Evolutionary conservation across 2,888 invertebrate genomes (phyloP).

Genomic region (Hirtodrosophila histrioides): DNA sequence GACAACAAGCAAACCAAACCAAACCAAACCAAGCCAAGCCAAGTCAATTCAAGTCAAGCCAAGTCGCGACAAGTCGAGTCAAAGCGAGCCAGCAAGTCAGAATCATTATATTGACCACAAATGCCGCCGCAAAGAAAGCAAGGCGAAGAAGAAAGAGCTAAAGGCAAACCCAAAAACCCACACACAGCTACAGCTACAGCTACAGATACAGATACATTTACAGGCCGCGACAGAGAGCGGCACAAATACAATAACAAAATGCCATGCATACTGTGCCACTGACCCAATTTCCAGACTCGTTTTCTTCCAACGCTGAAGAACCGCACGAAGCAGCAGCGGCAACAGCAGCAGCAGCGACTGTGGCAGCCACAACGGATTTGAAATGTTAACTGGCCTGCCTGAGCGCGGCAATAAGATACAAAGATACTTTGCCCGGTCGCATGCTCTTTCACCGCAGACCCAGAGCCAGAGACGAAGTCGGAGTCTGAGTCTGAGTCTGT

Average conservation of each 20-base stretch:
- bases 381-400: conserved; percentile 62
- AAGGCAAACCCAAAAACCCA: conserved; percentile 55
- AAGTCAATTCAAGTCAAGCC: conserved; percentile 43
- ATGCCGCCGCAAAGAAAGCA: conserved; percentile 73
- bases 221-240: conserved; percentile 34
- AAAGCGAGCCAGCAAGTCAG: conserved; percentile 52
- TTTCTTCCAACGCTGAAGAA: conserved; percentile 58
- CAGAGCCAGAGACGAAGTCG: conserved; percentile 18
- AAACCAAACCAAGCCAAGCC: conserved; percentile 23
- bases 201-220: conserved; percentile 25
- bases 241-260: conserved; percentile 49
- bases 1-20: conserved; percentile 16
- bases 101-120: conserved; percentile 81
- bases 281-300: conserved; percentile 77
- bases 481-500: conserved; percentile 3
- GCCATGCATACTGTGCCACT: conserved; percentile 79
- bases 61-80: conserved; percentile 7
- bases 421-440: conserved; percentile 63
- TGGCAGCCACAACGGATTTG: conserved; percentile 65
- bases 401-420: conserved; percentile 59
- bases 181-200: conserved; percentile 29
- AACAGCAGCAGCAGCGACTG: conserved; percentile 14
- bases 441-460: conserved; percentile 72
- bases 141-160: conserved; percentile 60
- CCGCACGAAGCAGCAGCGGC: conserved; percentile 52